Percentiles rank a stretch among this genome's conserved stretches.
Conservation (phyloP, 2,888 invertebrate species). For the Crossocerus cetratus region DNA sequence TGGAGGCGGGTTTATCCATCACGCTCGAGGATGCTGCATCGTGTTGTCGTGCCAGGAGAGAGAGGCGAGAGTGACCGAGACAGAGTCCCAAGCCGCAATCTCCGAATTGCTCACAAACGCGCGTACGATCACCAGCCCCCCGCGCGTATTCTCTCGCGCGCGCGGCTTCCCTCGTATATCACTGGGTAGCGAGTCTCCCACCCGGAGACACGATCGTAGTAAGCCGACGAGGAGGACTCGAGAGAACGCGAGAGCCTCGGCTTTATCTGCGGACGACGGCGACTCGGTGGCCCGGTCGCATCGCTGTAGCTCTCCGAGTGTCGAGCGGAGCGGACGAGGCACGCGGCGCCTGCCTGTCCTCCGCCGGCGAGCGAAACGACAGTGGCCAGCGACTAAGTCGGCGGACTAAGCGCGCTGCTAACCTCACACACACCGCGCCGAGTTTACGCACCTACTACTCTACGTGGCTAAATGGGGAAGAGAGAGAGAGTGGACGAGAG, state of each 20-base stretch:
- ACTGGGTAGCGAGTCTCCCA: background rate
- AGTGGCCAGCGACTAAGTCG: background rate
- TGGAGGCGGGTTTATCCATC: conserved; percentile 52
- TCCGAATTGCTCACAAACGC: conserved; percentile 14
- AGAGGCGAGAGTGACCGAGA: background rate
- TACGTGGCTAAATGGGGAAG: conserved; percentile 1
- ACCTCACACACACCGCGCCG: too few species aligned
- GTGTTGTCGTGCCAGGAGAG: conserved; percentile 12
- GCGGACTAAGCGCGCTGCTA: background rate
- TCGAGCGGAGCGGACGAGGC: background rate
- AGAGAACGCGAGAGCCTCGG: too few species aligned
- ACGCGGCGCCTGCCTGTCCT: too few species aligned
- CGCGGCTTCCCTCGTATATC: conserved; percentile 4
- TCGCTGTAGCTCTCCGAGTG: too few species aligned
- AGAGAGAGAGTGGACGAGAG: background rate
- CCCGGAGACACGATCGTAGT: too few species aligned
- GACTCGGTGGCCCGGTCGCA: too few species aligned
- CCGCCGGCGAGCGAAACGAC: background rate
- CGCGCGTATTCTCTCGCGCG: conserved; percentile 8
- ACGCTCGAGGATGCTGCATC: conserved; percentile 42
- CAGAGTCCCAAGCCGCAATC: background rate
- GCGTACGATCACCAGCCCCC: conserved; percentile 11
- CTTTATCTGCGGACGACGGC: too few species aligned
- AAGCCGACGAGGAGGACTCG: too few species aligned
- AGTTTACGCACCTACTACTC: conserved; percentile 5